Conservation (phyloP, 1,140 invertebrate genomes). For the Caenorhabditis tropicalis region DNA sequence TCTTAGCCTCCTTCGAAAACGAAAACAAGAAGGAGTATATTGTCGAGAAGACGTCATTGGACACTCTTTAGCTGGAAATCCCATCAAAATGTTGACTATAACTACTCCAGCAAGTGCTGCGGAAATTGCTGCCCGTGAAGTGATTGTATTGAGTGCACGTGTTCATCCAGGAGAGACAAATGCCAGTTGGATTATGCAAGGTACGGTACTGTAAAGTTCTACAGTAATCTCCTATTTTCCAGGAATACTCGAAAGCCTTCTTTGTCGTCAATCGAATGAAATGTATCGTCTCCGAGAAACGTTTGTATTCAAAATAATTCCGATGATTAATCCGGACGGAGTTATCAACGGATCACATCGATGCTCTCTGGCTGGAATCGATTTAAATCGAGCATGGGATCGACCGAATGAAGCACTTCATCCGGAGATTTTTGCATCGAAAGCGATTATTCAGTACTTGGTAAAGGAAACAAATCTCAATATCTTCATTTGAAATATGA, state of each 20-base stretch:
- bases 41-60: conserved; percentile 44
- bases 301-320: conserved; percentile 87
- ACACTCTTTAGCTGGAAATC: conserved; percentile 32
- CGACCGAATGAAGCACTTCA: conserved; percentile 81
- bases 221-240: background rate
- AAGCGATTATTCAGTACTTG: conserved; percentile 75
- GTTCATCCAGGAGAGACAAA: conserved; percentile 90
- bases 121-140: conserved; percentile 73
- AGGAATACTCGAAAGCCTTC: conserved; percentile 55
- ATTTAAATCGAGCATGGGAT: conserved; percentile 83
- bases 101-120: conserved; percentile 82
- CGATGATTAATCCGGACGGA: conserved; percentile 93
- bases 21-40: conserved; percentile 23
- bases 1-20: conserved; percentile 59
- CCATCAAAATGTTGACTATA: conserved; percentile 78
- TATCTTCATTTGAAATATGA: background rate
- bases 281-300: conserved; percentile 57
- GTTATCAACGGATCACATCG: conserved; percentile 83
- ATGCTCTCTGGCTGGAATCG: conserved; percentile 83
- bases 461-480: conserved; percentile 39
- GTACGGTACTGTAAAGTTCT: conserved; percentile 72
- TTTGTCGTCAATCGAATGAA: conserved; percentile 35
- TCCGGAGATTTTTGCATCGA: conserved; percentile 92
- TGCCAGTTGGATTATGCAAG: conserved; percentile 87
- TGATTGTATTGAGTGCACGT: conserved; percentile 79